Evolutionary conservation across 2,113 vertebrate species (phyloP).

Genomic region (Lamprotornis superbus): DNA sequence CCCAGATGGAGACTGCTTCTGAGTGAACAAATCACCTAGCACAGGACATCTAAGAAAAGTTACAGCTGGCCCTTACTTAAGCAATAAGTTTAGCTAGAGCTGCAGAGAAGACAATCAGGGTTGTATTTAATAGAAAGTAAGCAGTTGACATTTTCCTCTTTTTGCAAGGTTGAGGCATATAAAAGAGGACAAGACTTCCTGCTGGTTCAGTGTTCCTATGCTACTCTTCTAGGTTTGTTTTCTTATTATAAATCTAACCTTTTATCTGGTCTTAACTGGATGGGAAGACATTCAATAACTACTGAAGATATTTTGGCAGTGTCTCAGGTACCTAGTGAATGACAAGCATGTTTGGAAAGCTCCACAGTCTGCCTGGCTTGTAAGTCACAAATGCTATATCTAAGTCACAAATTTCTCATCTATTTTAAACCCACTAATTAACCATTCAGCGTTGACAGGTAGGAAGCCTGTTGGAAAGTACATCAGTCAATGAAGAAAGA

Average conservation of each 20-base stretch:
- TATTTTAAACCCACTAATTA: neutral
- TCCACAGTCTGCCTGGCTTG: neutral
- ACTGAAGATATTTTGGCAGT: conserved; percentile 16
- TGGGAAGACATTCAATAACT: neutral
- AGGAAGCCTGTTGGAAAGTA: neutral
- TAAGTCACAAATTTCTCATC: neutral
- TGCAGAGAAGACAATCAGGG: neutral
- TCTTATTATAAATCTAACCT: neutral
- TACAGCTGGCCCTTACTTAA: neutral
- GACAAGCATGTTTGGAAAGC: conserved; percentile 4
- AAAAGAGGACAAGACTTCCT: neutral
- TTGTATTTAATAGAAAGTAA: neutral
- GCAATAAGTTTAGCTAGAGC: neutral
- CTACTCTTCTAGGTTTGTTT: neutral
- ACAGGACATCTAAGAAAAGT: neutral
- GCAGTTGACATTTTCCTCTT: neutral
- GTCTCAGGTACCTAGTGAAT: neutral
- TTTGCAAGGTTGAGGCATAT: neutral
- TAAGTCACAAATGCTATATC: neutral
- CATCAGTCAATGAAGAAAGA: neutral
- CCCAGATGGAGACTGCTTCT: neutral
- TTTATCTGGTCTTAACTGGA: neutral
- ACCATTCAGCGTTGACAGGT: conserved; percentile 10
- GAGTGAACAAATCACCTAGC: neutral
- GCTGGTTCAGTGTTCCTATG: neutral